Conservation (phyloP, 2,113 vertebrate genomes). For the Coryphaenoides rupestris region DNA sequence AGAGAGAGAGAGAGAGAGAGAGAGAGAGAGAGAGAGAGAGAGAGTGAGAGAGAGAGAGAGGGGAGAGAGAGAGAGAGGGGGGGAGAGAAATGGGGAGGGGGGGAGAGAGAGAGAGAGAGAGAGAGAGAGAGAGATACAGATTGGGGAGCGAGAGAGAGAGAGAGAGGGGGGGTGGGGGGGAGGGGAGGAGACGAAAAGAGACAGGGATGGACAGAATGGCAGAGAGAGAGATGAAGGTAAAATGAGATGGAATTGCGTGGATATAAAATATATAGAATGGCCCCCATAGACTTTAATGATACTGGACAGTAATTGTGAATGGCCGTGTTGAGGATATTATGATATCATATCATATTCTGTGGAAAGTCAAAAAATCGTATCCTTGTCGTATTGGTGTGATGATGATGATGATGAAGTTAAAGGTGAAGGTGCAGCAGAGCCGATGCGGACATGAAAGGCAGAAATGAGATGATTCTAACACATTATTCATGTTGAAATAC, state of each 20-base stretch:
- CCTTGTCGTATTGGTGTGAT: too few species aligned
- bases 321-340: too few species aligned
- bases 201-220: constrained; percentile 34
- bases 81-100: constrained; percentile 37
- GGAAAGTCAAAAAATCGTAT: too few species aligned
- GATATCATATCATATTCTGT: too few species aligned
- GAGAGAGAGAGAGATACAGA: constrained; percentile 27
- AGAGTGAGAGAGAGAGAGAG: constrained; percentile 34
- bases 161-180: too few species aligned
- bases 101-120: constrained; percentile 38
- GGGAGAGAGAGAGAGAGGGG: too few species aligned
- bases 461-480: too few species aligned
- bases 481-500: too few species aligned
- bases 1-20: constrained; percentile 38
- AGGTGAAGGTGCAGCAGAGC: background rate
- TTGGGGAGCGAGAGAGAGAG: background rate
- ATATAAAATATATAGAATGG: background rate
- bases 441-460: background rate
- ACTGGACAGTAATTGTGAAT: too few species aligned
- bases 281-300: too few species aligned
- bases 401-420: too few species aligned
- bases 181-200: constrained; percentile 45
- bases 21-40: constrained; percentile 37
- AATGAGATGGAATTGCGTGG: constrained; percentile 5
- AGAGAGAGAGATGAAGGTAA: constrained; percentile 19